These are phyloP conservation scores for Aphodius granarius DNA, from an alignment of 2,888 invertebrate genomes.

Conservation along the genomic window DNA sequence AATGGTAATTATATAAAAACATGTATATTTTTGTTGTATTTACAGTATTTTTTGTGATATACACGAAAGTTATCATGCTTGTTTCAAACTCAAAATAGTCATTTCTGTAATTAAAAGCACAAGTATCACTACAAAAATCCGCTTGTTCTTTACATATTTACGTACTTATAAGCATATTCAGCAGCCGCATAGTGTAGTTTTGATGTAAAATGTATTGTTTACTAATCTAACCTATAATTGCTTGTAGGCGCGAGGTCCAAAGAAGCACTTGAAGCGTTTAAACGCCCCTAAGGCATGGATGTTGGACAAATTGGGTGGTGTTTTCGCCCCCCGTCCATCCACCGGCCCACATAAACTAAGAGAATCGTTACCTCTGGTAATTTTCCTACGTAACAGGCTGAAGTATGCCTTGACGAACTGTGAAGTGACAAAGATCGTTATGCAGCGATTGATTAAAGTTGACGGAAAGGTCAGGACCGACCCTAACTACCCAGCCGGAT, in stretches of 20 bases:
- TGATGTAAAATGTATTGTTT: not conserved
- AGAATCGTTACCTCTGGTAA: slow-evolving; percentile 94
- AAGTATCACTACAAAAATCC: not conserved
- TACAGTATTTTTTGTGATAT: not conserved
- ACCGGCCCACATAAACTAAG: slow-evolving; percentile 97
- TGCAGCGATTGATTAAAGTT: slow-evolving; percentile 97
- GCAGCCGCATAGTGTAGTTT: not conserved
- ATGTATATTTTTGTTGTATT: not conserved
- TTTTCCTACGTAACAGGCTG: slow-evolving; percentile 95
- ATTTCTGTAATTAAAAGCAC: not conserved
- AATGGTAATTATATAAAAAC: not conserved
- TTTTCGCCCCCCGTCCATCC: slow-evolving; percentile 96
- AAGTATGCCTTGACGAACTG: slow-evolving; percentile 97
- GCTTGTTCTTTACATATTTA: not conserved
- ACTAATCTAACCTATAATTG: slow-evolving; percentile 30
- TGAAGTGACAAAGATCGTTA: slow-evolving; percentile 97
- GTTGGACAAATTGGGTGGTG: slow-evolving; percentile 98
- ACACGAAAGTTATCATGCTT: not conserved
- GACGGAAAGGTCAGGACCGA: slow-evolving; percentile 98
- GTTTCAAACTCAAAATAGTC: not conserved
- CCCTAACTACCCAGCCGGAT: slow-evolving; percentile 96
- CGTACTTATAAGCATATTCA: not conserved
- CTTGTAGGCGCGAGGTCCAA: slow-evolving; percentile 93
- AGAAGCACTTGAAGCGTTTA: slow-evolving; percentile 99
- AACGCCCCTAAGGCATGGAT: slow-evolving; percentile 99